These are phyloP conservation scores for Polymixis lichenea DNA, from an alignment of 2,888 invertebrate species.

Conservation along the genomic window DNA sequence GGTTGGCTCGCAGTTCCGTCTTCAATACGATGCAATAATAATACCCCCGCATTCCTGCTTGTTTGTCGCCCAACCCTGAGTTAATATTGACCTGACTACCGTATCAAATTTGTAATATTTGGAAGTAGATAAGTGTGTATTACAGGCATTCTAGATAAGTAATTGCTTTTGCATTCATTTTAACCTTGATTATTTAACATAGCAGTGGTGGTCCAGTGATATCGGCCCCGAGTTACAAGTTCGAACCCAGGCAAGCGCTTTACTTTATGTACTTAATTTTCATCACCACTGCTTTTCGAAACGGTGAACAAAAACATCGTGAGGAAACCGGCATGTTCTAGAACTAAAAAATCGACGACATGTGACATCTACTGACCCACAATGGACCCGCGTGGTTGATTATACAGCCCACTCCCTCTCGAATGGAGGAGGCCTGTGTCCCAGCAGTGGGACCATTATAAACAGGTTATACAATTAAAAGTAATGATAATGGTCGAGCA, in stretches of 20 bases:
- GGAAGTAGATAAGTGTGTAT: slow-evolving; percentile 15
- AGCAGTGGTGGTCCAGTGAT: too few species aligned
- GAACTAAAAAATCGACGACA: too few species aligned
- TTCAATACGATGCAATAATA: slow-evolving; percentile 41
- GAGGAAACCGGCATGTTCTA: not conserved
- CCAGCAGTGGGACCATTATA: too few species aligned
- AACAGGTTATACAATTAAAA: too few species aligned
- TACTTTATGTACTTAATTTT: not conserved
- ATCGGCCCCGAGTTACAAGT: not conserved
- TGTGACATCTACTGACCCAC: too few species aligned
- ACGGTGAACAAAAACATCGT: not conserved
- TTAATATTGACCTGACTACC: slow-evolving; percentile 40
- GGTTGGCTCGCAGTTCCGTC: slow-evolving; percentile 8
- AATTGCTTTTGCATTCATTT: slow-evolving; percentile 40
- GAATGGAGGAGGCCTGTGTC: too few species aligned
- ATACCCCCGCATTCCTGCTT: slow-evolving; percentile 34
- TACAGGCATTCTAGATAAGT: slow-evolving; percentile 13
- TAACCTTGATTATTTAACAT: slow-evolving; percentile 13
- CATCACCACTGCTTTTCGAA: not conserved
- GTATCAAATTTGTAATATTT: slow-evolving; percentile 41
- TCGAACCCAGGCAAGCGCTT: not conserved
- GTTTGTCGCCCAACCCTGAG: slow-evolving; percentile 45
- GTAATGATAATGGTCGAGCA: too few species aligned
- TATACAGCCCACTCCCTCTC: too few species aligned
- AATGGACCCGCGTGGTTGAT: too few species aligned